Base-by-base conservation (phyloP, 2,797 vertebrate species). In the Psittacula derbiana region DNA sequence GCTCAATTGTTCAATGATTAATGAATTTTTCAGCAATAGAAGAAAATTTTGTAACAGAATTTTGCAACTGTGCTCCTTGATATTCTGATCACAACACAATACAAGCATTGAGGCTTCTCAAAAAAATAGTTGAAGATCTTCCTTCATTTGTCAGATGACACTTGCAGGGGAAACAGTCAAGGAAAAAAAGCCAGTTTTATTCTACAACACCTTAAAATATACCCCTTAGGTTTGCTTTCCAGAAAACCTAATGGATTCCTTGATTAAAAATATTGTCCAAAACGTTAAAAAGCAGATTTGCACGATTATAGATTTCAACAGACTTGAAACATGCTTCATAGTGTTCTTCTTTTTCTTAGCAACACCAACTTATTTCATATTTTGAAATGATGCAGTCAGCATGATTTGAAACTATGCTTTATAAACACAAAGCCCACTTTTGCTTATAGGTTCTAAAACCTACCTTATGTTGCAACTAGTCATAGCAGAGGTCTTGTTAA, bases 1-100 rank as follows among this genome's bases (percentile, higher is more conserved):
- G 86, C 79, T 80, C 86, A 90, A 70, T 83, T 95, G 91, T 92
- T 91, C 65, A 79, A 91, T 90, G 95, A 95, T 96, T 96, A 96
- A 96, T 95, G 74, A 85, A 85, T 90, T 94, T 76, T 44, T 71
- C 40, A 85, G 89, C 65, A 92, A 93, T 7, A 75, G 78, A 74
- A 17, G 16, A 94, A 92, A 95, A 86, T 79, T 73, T 44, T 49
- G 6, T 11, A 92, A 20, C 12, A 90, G 27, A 95, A 89, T 95
- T 94, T 78, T 73, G 36, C 31, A 61, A 80, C 46, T 44, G 23
- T 41, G 52, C 67, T 57, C 64, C 80, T 50, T 74, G 67, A 84
- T 86, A 80, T 28, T 44, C 78, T 8, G 31, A 78, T 36, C 46
- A 67, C n/a, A 78, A 86, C 47, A 61, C 5, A 83, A 65, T 80